Base-by-base conservation (phyloP, 2,888 invertebrate genomes). In the Eudasyphora cyanicolor region DNA sequence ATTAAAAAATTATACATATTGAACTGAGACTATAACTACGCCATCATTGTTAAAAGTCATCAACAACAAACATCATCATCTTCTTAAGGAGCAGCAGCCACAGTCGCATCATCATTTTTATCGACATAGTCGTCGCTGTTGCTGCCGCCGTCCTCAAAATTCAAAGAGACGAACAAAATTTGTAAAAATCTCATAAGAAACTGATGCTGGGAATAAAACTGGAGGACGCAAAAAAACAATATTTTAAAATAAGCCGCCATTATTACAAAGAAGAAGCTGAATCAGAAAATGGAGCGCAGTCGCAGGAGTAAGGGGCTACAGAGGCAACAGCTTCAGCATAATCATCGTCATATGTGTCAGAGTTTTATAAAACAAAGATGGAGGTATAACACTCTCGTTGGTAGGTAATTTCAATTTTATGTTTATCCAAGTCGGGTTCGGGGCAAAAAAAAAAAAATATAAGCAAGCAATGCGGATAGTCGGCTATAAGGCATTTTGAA, bases 31-130 rank as follows among this genome's bases (percentile, higher is more conserved):
- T 76, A 80, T 76, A 77, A 77, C 70, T 76, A 84, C 78, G 75
- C 80, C 79, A 78, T 80, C 77, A 75, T 78, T 79, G 79, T 82
- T 76, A 73, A 57, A 76, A 79, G 76, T 79, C 82, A 62, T 76
- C 79, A 76, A 73, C 77, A 76, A 38, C 64, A 79, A 57, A 35
- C 76, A 75, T 81, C 84, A 73, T 82, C 87, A 82, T 86, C 86
- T 86, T 79, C 64, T 87, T 84, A 67, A 76, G 79, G 73, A 74
- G 69, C n/a, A n/a, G n/a, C n/a, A n/a, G n/a, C n/a, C n/a, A n/a
- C n/a, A n/a, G n/a, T n/a, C n/a, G n/a, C 76, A 60, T 82, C 79
- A 79, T 79, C 79, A 79, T 73, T 79, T 82, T 79, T 74, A 82
- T 73, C 76, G 62, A n/a, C 62, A 27, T 54, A 2, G 24, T 54